Conservation (phyloP, 2,113 vertebrate species). For the Notechis scutatus region DNA sequence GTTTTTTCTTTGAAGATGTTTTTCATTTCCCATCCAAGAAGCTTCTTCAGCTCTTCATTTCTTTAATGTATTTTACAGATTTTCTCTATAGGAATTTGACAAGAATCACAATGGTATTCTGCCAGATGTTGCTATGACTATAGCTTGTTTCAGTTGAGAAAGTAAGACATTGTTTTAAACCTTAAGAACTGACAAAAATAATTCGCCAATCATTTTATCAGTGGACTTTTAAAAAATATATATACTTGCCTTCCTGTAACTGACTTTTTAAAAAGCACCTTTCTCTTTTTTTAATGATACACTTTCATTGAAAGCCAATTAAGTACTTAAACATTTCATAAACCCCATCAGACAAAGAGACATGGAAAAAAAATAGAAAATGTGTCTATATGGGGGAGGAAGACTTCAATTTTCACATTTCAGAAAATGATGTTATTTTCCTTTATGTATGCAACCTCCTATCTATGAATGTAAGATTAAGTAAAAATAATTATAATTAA, state of each 20-base stretch:
- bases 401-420: background rate
- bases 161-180: background rate
- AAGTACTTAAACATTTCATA: conserved; percentile 14
- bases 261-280: background rate
- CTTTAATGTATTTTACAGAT: background rate
- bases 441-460: background rate
- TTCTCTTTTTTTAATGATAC: conserved; percentile 4
- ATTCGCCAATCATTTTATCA: conserved; percentile 9
- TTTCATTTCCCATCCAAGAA: too few species aligned
- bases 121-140: conserved; percentile 8
- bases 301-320: background rate
- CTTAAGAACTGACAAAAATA: background rate
- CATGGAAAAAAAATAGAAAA: background rate
- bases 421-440: background rate
- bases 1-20: too few species aligned
- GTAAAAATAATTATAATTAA: background rate
- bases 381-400: background rate
- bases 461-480: background rate
- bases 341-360: conserved; percentile 2
- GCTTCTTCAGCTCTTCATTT: too few species aligned
- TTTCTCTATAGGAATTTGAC: background rate
- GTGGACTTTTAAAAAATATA: background rate
- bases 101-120: rapidly evolving
- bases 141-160: conserved; percentile 14
- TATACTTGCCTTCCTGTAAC: background rate